Evolutionary conservation across 2,888 invertebrate species (phyloP).

Genomic region (Cremastobaeus sp.): DNA sequence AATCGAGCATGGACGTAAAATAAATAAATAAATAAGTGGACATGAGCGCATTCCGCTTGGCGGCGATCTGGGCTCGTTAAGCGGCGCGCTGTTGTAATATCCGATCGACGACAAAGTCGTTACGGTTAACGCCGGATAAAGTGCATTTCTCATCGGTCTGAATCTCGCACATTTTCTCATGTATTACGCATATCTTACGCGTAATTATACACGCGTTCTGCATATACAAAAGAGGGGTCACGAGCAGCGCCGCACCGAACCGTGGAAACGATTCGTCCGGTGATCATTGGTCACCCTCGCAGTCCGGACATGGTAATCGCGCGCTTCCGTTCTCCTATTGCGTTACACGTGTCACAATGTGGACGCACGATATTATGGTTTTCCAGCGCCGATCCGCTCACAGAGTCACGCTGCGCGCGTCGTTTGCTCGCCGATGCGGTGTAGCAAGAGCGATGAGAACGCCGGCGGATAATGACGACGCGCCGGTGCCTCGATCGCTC

Average conservation of each 20-base stretch:
- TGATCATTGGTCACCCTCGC: slow-evolving; percentile 70
- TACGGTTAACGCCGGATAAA: slow-evolving; percentile 42
- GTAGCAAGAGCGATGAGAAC: slow-evolving; percentile 45
- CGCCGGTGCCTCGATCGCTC: too few species aligned
- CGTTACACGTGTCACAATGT: slow-evolving; percentile 68
- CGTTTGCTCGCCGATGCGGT: slow-evolving; percentile 26
- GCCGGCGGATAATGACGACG: slow-evolving; percentile 49
- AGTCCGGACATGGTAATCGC: slow-evolving; percentile 76
- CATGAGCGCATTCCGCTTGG: neutral
- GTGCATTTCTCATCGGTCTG: slow-evolving; percentile 45
- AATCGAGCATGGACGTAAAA: too few species aligned
- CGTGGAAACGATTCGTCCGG: slow-evolving; percentile 78
- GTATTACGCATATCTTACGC: slow-evolving; percentile 52
- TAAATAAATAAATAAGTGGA: too few species aligned
- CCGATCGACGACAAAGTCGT: slow-evolving; percentile 20
- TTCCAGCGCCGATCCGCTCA: neutral
- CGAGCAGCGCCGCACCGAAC: slow-evolving; percentile 72
- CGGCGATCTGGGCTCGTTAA: neutral
- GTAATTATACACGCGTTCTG: slow-evolving; percentile 47
- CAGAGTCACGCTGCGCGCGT: slow-evolving; percentile 21
- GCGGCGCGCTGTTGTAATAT: slow-evolving; percentile 25
- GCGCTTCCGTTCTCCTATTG: slow-evolving; percentile 75
- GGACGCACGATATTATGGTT: slow-evolving; percentile 54
- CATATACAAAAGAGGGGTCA: slow-evolving; percentile 57
- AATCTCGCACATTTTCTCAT: slow-evolving; percentile 50